Base-by-base conservation (phyloP, 2,888 invertebrate genomes). In the Drosophila melanocephala region DNA sequence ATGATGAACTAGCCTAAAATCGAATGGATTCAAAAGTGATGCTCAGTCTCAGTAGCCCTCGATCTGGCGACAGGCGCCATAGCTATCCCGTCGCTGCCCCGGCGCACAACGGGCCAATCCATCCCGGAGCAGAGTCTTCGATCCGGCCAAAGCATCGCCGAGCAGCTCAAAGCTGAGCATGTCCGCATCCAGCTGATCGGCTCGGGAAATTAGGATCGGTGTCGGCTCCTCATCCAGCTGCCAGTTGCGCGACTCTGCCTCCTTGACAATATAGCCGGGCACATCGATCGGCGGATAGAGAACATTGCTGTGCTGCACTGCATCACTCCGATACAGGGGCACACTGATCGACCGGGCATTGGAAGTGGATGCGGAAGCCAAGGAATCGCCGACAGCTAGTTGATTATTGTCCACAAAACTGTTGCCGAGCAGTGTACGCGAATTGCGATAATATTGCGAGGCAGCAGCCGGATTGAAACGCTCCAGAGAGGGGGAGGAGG, bases 21-120 rank as follows among this genome's bases (percentile, higher is more conserved):
- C 9, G 26, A 26, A 47, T 47, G 47, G 52, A 58, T 79, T 67
- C 78, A 82, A 56, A 65, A 52, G 57, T 64, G 42, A 60, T 47
- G 47, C 70, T 87, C 77, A 67, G 77, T 89, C 71, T 85, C 81
- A 93, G 79, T 93, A 93, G 71, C 92, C 93, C 70, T 91, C 91
- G 65, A 93, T 87, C 82, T 93, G 91, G 80, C 94, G 94, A 88
- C 95, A 96, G 52, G 96, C 94, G 12, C 96, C 96, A 70, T 95
- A 94, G n/a, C 95, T 94, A 91, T 97, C 96, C 39, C 97, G 94
- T 81, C 94, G 94, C 84, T 95, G 94, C 57, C 95, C 96, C 0
- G 96, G 97, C 26, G 96, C 96, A 92, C 97, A 97, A 90, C 96
- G 96, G 89, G 96, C 96, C 72, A 92, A 51, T 60, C 94, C 94